Evolutionary conservation across 2,113 vertebrate species (phyloP).

Genomic region (Cygnus buccinator): DNA sequence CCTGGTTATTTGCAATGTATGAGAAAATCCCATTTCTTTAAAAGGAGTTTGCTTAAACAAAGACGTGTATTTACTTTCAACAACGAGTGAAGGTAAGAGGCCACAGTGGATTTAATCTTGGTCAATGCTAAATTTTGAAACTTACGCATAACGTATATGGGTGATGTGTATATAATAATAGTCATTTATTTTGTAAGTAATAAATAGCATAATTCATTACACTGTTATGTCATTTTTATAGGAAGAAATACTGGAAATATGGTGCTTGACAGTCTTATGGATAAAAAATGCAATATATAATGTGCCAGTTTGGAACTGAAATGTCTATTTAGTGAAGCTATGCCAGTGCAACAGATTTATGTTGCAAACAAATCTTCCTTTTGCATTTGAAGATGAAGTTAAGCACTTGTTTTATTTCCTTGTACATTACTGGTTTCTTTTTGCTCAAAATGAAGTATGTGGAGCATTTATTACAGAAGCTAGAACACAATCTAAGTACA

Average conservation of each 20-base stretch:
- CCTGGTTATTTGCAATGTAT: neutral
- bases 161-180: neutral
- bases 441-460: neutral
- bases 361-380: conserved; percentile 37
- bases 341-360: conserved; percentile 19
- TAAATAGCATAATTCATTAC: neutral
- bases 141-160: neutral
- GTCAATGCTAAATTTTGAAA: neutral
- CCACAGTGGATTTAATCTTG: neutral
- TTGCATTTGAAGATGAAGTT: neutral
- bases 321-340: neutral
- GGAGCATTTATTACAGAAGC: neutral
- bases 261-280: neutral
- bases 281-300: conserved; percentile 13
- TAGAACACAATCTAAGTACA: neutral
- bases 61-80: neutral
- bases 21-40: neutral
- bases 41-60: neutral
- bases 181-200: neutral
- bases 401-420: neutral
- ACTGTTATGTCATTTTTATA: neutral
- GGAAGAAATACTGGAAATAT: conserved; percentile 6
- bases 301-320: neutral
- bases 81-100: neutral
- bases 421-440: neutral